phyloP scores from a whole-genome alignment of 2,888 invertebrate genomes.

The Matsumyia berberina region DNA sequence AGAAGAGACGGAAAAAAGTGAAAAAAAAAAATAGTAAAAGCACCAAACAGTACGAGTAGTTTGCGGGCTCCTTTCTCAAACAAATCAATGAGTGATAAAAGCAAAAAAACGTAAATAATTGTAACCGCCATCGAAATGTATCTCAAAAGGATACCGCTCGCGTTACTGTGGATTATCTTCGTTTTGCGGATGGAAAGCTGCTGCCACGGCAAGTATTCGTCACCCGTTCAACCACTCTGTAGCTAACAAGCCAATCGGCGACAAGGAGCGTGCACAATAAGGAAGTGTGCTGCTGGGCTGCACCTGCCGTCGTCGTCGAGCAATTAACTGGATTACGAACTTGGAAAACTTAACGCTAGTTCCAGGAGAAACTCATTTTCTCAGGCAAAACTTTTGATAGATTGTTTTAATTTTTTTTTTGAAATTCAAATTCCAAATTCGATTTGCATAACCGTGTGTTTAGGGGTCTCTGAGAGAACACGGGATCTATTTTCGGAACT shows the following conservation, averaged over 20 bases:
- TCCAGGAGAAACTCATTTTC: slow-evolving; percentile 61
- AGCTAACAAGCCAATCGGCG: slow-evolving; percentile 34
- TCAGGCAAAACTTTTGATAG: slow-evolving; percentile 9
- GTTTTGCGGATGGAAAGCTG: slow-evolving; percentile 53
- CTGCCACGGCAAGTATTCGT: slow-evolving; percentile 66
- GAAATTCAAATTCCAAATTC: slow-evolving; percentile 19
- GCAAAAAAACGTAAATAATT: slow-evolving; percentile 39
- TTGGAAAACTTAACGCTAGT: slow-evolving; percentile 42
- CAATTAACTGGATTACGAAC: slow-evolving; percentile 72
- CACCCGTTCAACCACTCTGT: slow-evolving; percentile 7
- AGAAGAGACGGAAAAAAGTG: slow-evolving; percentile 24
- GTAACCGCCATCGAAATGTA: slow-evolving; percentile 45
- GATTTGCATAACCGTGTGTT: slow-evolving; percentile 47
- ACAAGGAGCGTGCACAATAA: slow-evolving; percentile 58
- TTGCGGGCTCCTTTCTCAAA: slow-evolving; percentile 20
- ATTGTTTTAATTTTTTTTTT: slow-evolving; percentile 10
- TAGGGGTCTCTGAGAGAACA: background rate
- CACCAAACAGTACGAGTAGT: slow-evolving; percentile 29
- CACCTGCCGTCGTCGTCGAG: slow-evolving; percentile 42
- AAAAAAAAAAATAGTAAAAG: slow-evolving; percentile 24
- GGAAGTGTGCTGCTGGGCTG: slow-evolving; percentile 56
- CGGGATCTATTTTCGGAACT: slow-evolving; percentile 7
- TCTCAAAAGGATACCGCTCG: slow-evolving; percentile 61
- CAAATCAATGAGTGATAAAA: slow-evolving; percentile 54
- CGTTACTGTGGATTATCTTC: slow-evolving; percentile 63